Percentiles rank a stretch among this genome's conserved stretches.
Conservation (phyloP, 2,797 vertebrate species). For the Catostomus latipinnis region DNA sequence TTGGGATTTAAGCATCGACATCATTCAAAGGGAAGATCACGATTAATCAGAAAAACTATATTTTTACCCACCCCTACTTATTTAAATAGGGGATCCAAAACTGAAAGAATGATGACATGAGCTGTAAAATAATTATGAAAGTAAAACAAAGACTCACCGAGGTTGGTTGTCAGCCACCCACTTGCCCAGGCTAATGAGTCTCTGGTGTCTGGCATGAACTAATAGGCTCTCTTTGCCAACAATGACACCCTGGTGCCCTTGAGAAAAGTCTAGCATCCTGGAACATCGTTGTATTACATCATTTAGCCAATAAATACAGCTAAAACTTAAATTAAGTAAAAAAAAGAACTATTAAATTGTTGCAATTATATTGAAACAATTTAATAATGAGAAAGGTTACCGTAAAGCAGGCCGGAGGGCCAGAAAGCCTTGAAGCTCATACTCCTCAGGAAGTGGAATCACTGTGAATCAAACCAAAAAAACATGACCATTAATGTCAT, state of each 20-base stretch:
- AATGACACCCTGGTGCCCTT: constrained; percentile 93
- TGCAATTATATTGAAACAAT: too few relatives aligned
- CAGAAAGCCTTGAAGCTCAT: constrained; percentile 97
- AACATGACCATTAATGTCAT: too few relatives aligned
- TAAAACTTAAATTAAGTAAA: neutral
- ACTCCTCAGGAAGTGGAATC: constrained; percentile 96
- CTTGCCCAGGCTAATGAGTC: constrained; percentile 88
- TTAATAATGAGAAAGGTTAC: constrained; percentile 65
- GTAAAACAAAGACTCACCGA: constrained; percentile 74
- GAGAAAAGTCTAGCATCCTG: constrained; percentile 96
- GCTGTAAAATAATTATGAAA: neutral
- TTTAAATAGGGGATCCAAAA: neutral
- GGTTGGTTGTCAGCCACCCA: constrained; percentile 96
- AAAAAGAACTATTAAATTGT: neutral
- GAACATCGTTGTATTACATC: constrained; percentile 32
- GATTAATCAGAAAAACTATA: too few relatives aligned
- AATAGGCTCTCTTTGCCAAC: constrained; percentile 88
- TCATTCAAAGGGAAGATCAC: too few relatives aligned
- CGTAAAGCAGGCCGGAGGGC: constrained; percentile 94
- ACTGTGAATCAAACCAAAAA: constrained; percentile 67
- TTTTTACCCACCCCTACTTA: too few relatives aligned
- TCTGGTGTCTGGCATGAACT: constrained; percentile 84
- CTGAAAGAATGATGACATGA: neutral
- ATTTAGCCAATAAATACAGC: neutral
- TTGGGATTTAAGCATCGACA: too few relatives aligned